Base-by-base conservation (phyloP, 2,113 vertebrate genomes). In the Scytalopus superciliaris region DNA sequence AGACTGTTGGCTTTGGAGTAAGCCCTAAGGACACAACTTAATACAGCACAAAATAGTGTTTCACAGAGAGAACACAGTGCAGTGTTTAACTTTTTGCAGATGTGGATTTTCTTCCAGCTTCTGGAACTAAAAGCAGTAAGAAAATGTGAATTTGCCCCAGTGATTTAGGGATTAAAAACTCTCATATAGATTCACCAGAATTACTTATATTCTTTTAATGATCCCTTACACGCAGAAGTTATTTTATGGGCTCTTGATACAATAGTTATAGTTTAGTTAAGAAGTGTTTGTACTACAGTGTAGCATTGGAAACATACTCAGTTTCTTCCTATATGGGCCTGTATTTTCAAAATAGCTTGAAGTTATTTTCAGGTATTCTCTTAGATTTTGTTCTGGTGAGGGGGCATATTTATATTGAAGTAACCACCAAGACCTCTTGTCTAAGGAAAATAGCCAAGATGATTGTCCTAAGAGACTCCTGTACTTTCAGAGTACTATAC, bases 1-100 rank as follows among this genome's bases (percentile, higher is more conserved):
- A 96, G 22, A 49, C 70, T 83, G 24, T 94, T 93, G 62, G 73
- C 69, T 91, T 97, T 94, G 62, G 84, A 73, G 31, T 84, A 87
- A 93, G 53, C 81, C 87, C 84, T 85, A 27, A 91, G 81, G 84
- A 79, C 66, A 73, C 16, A 75, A 27, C 53, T 92, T 94, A 83
- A 64, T 91, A 64, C 66, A 79, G 21, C 70, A 95, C 69, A 79
- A 79, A 93, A 84, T 60, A 87, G 19, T 30, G 28, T 89, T 89
- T 82, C 57, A 6, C 37, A 50, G 37, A 84, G 66, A 53, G 89
- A 79, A 92, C 27, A 74, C 33, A 75, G 60, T 28, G 24, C 14
- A 40, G 4, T 64, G 25, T 94, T 93, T 75, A 86, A 73, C 55
- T 77, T 92, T 70, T 76, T 89, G 70, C 69, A 87, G 69, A 60